Percentiles rank a stretch among this genome's conserved stretches.
Conservation (phyloP, 1,140 invertebrate genomes). For the Ylistrum balloti region DNA sequence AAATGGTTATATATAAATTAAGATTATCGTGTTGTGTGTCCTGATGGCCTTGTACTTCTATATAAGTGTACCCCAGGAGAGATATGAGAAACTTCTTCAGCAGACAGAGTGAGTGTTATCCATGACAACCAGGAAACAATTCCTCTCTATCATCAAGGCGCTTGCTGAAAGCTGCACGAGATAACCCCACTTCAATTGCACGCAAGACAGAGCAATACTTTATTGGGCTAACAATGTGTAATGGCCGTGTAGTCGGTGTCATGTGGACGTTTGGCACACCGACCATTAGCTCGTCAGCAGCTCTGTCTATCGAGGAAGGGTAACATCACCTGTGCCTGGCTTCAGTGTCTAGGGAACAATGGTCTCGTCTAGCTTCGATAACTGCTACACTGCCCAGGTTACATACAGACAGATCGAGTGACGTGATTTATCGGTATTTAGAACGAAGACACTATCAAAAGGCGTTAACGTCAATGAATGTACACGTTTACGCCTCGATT, state of each 20-base stretch:
- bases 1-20: too few relatives aligned
- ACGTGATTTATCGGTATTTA: conserved; percentile 14
- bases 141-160: neutral
- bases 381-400: neutral
- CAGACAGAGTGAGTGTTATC: too few relatives aligned
- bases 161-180: neutral
- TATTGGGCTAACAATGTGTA: conserved; percentile 28
- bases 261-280: neutral
- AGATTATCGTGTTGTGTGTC: too few relatives aligned
- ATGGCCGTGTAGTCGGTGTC: conserved; percentile 36
- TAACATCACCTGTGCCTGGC: neutral
- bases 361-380: neutral
- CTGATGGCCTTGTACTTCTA: too few relatives aligned
- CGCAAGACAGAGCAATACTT: neutral
- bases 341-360: conserved; percentile 23
- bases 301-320: neutral
- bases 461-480: neutral
- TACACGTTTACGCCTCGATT: too few relatives aligned
- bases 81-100: too few relatives aligned
- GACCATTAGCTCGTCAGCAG: conserved; percentile 24
- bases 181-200: neutral
- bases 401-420: neutral
- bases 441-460: neutral
- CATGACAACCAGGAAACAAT: neutral
- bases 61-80: too few relatives aligned